Evolutionary conservation across 2,113 vertebrate genomes (phyloP).

Genomic region (Ptychochromis oligacanthus): DNA sequence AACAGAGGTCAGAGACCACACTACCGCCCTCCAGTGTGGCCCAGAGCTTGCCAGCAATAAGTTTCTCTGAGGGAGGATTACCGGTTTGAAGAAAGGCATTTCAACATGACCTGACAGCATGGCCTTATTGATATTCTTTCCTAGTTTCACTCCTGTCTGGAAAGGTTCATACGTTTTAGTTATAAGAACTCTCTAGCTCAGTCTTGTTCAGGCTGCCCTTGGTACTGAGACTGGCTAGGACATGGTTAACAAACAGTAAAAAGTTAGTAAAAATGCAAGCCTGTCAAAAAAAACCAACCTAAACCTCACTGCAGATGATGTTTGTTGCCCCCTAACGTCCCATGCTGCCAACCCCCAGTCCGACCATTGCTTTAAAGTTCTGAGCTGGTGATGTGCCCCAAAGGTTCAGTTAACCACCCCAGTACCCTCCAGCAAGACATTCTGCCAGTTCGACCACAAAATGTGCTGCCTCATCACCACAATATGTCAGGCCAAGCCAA

Average conservation of each 20-base stretch:
- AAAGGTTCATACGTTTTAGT: slow-evolving; percentile 25
- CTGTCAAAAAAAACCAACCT: slow-evolving; percentile 55
- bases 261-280: slow-evolving; percentile 65
- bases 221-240: slow-evolving; percentile 34
- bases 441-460: slow-evolving; percentile 65
- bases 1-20: slow-evolving; percentile 32
- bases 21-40: slow-evolving; percentile 11
- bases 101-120: slow-evolving; percentile 5
- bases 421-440: slow-evolving; percentile 24
- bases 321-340: slow-evolving; percentile 63
- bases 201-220: slow-evolving; percentile 31
- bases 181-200: slow-evolving; percentile 14
- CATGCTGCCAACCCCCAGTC: slow-evolving; percentile 33
- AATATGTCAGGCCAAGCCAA: slow-evolving; percentile 27
- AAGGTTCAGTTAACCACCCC: slow-evolving; percentile 45
- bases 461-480: slow-evolving; percentile 66
- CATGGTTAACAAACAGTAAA: slow-evolving; percentile 53
- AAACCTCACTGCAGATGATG: slow-evolving; percentile 75
- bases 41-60: not conserved
- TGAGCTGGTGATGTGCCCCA: slow-evolving; percentile 46
- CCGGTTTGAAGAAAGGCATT: slow-evolving; percentile 27
- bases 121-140: not conserved
- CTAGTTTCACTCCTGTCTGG: not conserved
- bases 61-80: not conserved
- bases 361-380: slow-evolving; percentile 68